These are phyloP conservation scores for Melanotaenia parkinsoni DNA, from an alignment of 2,797 vertebrate genomes.

Conservation along the genomic window DNA sequence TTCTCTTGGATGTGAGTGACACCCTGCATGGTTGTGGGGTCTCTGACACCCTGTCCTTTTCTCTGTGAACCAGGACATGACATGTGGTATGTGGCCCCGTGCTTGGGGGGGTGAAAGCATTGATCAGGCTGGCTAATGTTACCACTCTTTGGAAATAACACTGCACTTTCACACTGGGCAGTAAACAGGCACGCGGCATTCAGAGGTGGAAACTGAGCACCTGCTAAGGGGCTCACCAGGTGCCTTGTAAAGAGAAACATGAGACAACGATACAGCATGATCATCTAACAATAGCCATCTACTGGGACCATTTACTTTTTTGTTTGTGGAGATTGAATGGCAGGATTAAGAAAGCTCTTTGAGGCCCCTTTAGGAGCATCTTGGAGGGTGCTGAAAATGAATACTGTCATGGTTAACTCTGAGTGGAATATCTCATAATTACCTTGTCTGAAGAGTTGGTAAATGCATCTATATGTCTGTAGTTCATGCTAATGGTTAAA, in stretches of 20 bases:
- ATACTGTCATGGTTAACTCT: background rate
- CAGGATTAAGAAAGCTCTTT: slow-evolving; percentile 6
- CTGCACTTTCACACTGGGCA: slow-evolving; percentile 42
- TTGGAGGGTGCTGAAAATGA: background rate
- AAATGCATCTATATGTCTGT: background rate
- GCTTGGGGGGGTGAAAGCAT: slow-evolving; percentile 55
- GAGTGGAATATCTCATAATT: background rate
- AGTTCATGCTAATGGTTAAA: background rate
- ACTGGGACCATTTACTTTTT: slow-evolving; percentile 25
- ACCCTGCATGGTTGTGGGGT: slow-evolving; percentile 25
- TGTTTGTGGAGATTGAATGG: slow-evolving; percentile 35
- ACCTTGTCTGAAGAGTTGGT: background rate
- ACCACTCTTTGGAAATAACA: slow-evolving; percentile 74
- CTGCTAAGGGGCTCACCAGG: slow-evolving; percentile 58
- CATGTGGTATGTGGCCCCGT: slow-evolving; percentile 62
- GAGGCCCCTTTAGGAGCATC: background rate
- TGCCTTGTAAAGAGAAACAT: slow-evolving; percentile 61
- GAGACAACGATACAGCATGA: slow-evolving; percentile 36
- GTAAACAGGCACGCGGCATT: slow-evolving; percentile 48
- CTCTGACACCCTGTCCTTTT: slow-evolving; percentile 41
- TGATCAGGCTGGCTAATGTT: slow-evolving; percentile 74
- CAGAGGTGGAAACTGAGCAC: slow-evolving; percentile 65
- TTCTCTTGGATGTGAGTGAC: slow-evolving; percentile 72
- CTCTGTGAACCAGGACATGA: slow-evolving; percentile 54
- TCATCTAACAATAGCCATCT: slow-evolving; percentile 43